Evolutionary conservation across 2,888 invertebrate species (phyloP), one percentile per base, ranked within the genome.

Genomic region (Brachypterus glaber): DNA sequence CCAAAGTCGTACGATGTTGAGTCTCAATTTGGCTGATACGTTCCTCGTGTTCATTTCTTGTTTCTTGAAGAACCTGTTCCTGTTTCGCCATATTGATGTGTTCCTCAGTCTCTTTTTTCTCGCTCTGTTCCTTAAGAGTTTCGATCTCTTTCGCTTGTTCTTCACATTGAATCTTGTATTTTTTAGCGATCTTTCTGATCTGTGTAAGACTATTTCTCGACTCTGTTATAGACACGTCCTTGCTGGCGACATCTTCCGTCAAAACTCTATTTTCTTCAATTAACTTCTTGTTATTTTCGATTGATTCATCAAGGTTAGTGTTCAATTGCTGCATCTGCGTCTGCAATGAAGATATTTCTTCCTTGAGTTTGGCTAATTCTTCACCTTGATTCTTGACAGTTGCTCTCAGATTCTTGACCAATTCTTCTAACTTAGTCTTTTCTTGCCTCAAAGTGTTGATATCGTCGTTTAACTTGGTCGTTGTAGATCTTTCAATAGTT

Each of bases 161-260:
- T 58, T 85, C 84, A 59, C 75, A 89, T 50, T 84, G 85, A 7
- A 77, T 81, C 63, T 92, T 93, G 61, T 93, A 95, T 55, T 90
- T 90, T 55, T 90, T 86, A 4, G 92, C 95, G 48, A 95, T 88
- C 61, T 87, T 90, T 49, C 87, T 76, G 25, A 88, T 79, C 45
- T 63, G 62, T 2, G 57, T 50, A n/a, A 65, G 49, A 43, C 61
- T 72, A 60, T 54, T 72, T 63, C 54, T 64, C 27, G 64, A 47
- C 40, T 64, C 64, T 26, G 71, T 74, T 9, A 84, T 65, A 15
- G 74, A 68, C 1, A 74, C 74, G 47, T 83, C 82, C 58, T 82
- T 85, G 12, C 68, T 71, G 4, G 73, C 67, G 3, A 81, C 55
- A 34, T 82, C 82, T 53, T 82, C 81, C 13, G 70, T 72, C 9